Evolutionary conservation across 2,113 vertebrate species (phyloP), one percentile per base, ranked within the genome.

Genomic region (Lampris megalopsis): DNA sequence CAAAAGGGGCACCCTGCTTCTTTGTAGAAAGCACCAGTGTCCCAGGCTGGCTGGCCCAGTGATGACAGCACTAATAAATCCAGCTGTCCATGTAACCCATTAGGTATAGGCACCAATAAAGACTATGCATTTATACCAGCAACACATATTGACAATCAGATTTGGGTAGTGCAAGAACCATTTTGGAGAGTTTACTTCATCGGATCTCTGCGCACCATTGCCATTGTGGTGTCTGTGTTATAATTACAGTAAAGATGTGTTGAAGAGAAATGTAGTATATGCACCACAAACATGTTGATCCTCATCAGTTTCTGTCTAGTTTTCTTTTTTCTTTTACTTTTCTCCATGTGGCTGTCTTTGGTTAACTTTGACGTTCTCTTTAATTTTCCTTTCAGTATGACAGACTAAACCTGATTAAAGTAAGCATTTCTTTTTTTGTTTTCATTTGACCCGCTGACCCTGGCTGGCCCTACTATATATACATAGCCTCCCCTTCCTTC

Each of bases 371-470:
- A 63, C 87, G 86, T 90, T 92, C 85, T 93, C 81, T 91, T 93
- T 93, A 82, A 88, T 92, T 93, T 95, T 77, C 90, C 86, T 96
- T 96, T 91, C 96, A 97, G 97, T 97, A 97, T 94, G 95, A 98
- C 96, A 96, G 95, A 95, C 96, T 98, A 95, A 97, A 97, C 94
- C 96, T 97, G 94, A 96, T 97, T 95, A 97, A 97, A 98, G 97
- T 98, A 98, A 98, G 97, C 93, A 88, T 89, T 84, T 89, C 77
- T 85, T 90, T 75, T 77, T 87, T 85, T 89, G 67, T 82, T 82
- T 86, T 83, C 75, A 68, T 86, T 84, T 87, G 81, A 88, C 81
- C 75, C 81, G 66, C 57, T 90, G 73, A 84, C 69, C 77, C 56
- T 62, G 58, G 40, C 61, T 38, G 24, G 8, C 49, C 5, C 59